phyloP scores from a whole-genome alignment of 2,888 invertebrate genomes.

The Cataglyphis albicans region DNA sequence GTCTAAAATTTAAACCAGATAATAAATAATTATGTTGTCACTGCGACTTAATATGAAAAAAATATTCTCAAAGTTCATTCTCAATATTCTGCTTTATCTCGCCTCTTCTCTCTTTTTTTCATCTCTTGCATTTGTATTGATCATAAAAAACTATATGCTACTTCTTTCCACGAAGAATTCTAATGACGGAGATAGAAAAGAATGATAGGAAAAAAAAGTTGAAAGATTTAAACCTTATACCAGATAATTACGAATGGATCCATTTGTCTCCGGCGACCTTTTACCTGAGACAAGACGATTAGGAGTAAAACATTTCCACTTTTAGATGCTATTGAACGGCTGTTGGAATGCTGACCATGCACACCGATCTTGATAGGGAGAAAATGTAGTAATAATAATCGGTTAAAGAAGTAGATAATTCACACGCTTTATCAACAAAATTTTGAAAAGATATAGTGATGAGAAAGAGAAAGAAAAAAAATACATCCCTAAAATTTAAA shows the following conservation, averaged over 20 bases:
- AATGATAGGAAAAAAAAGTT: conserved; percentile 17
- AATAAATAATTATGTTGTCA: neutral
- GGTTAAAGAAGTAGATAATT: neutral
- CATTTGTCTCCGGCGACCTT: conserved; percentile 3
- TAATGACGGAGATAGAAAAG: neutral
- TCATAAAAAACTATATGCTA: neutral
- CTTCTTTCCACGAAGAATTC: neutral
- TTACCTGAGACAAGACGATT: conserved; percentile 21
- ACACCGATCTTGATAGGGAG: neutral
- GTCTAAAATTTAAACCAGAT: neutral
- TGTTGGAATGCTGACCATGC: conserved; percentile 16
- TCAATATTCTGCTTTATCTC: neutral
- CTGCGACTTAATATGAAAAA: neutral
- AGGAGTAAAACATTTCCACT: neutral
- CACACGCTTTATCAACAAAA: neutral
- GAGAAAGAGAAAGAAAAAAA: neutral
- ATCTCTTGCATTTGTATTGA: neutral
- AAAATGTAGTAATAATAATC: neutral
- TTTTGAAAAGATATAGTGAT: neutral
- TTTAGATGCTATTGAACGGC: neutral
- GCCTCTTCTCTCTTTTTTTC: neutral
- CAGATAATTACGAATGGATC: conserved; percentile 10
- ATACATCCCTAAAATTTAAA: neutral
- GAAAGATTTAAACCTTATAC: neutral
- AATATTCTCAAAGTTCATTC: neutral